Percentiles rank a stretch among this genome's conserved stretches.
These are phyloP conservation scores for Conistra vaccinii DNA, from an alignment of 2,888 invertebrate genomes.

Conservation along the genomic window DNA sequence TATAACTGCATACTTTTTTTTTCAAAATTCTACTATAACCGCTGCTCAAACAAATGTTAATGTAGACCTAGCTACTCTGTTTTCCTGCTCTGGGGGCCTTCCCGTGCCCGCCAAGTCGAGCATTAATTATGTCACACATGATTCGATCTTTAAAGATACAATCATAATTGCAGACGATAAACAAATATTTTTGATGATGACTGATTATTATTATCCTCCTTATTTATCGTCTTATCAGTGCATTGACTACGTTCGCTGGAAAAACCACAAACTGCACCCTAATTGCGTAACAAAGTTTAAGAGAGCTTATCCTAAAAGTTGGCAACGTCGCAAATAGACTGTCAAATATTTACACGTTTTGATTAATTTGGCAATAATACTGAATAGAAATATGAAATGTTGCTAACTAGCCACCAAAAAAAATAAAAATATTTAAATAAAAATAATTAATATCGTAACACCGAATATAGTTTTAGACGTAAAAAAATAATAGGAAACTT, in stretches of 20 bases:
- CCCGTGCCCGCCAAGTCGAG: no score
- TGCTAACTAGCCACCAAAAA: no score
- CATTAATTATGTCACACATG: neutral
- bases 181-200: neutral
- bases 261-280: neutral
- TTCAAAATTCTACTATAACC: neutral
- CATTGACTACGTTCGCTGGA: neutral
- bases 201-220: neutral
- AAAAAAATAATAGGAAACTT: no score
- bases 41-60: neutral
- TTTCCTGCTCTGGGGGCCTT: neutral
- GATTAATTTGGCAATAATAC: no score
- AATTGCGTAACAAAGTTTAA: no score
- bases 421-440: no score
- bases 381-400: no score
- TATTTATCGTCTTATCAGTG: constrained; percentile 19
- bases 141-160: constrained; percentile 1
- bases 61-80: neutral
- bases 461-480: no score
- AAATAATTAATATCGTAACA: no score
- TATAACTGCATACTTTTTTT: neutral
- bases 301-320: no score
- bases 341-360: no score
- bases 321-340: no score
- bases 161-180: constrained; percentile 1